Evolutionary conservation across 2,888 invertebrate genomes (phyloP).

Genomic region (Hesperia comma): DNA sequence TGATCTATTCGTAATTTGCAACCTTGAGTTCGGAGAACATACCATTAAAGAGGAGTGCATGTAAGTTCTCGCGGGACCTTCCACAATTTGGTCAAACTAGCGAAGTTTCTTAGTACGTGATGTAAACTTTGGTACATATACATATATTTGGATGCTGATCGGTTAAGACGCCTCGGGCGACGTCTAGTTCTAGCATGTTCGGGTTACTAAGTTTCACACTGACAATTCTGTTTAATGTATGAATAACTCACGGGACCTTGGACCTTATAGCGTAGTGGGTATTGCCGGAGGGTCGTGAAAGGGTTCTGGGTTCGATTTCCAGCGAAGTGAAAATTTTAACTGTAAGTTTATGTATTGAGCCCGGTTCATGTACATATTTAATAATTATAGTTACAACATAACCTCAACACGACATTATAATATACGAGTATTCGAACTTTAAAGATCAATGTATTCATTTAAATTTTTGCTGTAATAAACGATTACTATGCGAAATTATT

Average conservation of each 20-base stretch:
- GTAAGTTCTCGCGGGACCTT: background rate
- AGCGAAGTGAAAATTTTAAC: too few relatives aligned
- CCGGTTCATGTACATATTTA: too few relatives aligned
- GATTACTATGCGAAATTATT: too few relatives aligned
- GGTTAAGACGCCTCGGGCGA: constrained; percentile 12
- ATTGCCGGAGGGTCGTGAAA: too few relatives aligned
- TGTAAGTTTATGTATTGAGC: too few relatives aligned
- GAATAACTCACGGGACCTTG: background rate
- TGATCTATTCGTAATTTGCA: too few relatives aligned
- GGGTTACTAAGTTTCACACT: background rate
- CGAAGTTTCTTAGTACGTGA: constrained; percentile 18
- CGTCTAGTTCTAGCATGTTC: background rate
- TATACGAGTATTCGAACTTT: too few relatives aligned
- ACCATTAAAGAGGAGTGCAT: background rate
- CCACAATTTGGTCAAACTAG: constrained; percentile 18
- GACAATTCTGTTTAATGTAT: background rate
- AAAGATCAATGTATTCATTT: too few relatives aligned
- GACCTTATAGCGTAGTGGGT: background rate
- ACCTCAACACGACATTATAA: too few relatives aligned
- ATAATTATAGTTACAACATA: too few relatives aligned
- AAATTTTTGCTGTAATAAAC: too few relatives aligned
- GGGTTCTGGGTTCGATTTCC: too few relatives aligned
- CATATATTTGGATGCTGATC: constrained; percentile 21
- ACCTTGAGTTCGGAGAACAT: background rate
- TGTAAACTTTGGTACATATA: constrained; percentile 14